These are phyloP conservation scores for Oreochromis spilurus DNA, from an alignment of 2,113 vertebrate species.

Conservation along the genomic window DNA sequence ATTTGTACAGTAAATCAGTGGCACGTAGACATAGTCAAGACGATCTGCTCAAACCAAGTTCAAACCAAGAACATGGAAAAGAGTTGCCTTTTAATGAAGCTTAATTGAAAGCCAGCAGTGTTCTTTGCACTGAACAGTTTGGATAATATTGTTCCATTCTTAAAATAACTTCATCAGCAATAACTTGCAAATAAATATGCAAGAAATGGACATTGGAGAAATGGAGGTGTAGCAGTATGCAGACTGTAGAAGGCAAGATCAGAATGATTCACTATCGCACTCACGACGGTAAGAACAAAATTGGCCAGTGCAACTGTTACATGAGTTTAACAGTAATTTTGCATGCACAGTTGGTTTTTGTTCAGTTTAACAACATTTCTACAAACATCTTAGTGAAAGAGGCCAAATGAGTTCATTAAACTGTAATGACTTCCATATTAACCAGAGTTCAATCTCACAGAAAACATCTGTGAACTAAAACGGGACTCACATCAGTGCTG, in stretches of 20 bases:
- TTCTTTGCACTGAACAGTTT: neutral
- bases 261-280: neutral
- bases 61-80: neutral
- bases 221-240: neutral
- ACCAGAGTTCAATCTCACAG: neutral
- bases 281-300: neutral
- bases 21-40: neutral
- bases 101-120: neutral
- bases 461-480: neutral
- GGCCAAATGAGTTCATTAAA: neutral
- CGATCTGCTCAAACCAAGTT: neutral
- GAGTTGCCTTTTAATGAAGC: neutral
- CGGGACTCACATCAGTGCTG: neutral
- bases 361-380: neutral
- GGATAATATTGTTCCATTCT: neutral
- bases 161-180: neutral
- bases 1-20: neutral
- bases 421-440: neutral
- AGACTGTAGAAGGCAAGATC: neutral
- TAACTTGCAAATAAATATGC: neutral
- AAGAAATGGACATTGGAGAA: neutral
- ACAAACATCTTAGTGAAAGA: neutral
- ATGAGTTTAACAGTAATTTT: neutral
- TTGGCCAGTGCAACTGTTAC: no score
- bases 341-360: neutral